Conservation (phyloP, 2,113 vertebrate genomes). For the Guaruba guarouba region DNA sequence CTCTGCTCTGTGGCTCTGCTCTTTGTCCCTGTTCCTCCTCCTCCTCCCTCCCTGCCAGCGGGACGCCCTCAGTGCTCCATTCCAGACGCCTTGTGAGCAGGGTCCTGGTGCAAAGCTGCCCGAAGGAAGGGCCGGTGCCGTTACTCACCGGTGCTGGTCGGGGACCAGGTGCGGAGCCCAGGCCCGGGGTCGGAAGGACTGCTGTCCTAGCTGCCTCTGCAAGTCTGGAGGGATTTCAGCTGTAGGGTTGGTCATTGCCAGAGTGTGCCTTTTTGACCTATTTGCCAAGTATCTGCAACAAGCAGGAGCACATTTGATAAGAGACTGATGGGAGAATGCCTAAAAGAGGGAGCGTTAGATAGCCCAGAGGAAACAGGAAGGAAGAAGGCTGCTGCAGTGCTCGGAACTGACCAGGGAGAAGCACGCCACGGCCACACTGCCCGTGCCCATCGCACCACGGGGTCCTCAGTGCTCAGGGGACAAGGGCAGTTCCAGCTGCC, state of each 20-base stretch:
- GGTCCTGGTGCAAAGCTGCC: conserved; percentile 48
- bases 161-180: conserved; percentile 87
- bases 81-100: not conserved
- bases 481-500: not conserved
- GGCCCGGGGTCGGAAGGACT: conserved; percentile 91
- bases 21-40: not conserved
- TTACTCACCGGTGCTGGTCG: conserved; percentile 96
- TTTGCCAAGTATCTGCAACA: conserved; percentile 98
- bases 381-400: conserved; percentile 29
- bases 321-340: conserved; percentile 67
- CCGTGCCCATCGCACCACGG: not conserved
- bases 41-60: conserved; percentile 42
- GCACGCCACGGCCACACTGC: not conserved
- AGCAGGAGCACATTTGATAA: conserved; percentile 81
- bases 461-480: not conserved
- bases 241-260: conserved; percentile 91
- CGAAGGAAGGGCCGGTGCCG: conserved; percentile 61
- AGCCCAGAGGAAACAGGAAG: not conserved
- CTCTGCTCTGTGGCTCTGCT: conserved; percentile 8
- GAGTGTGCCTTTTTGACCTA: conserved; percentile 99
- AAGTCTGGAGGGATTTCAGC: conserved; percentile 92
- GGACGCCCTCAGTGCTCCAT: conserved; percentile 11
- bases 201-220: conserved; percentile 90
- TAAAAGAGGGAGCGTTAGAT: conserved; percentile 67
- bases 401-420: not conserved